Evolutionary conservation across 2,113 vertebrate species (phyloP).

Genomic region (Alexandromys fortis): DNA sequence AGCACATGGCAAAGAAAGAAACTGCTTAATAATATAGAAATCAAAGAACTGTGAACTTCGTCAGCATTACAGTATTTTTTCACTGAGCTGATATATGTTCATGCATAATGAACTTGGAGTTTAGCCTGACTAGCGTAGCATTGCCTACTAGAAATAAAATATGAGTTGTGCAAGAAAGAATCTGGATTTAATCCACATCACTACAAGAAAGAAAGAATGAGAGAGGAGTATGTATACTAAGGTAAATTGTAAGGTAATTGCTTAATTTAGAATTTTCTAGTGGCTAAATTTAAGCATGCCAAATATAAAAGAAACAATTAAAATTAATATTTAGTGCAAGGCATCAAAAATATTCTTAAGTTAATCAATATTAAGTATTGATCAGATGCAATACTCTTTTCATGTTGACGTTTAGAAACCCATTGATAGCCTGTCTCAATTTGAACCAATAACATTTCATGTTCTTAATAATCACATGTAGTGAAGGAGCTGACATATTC

Average conservation of each 20-base stretch:
- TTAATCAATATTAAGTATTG: conserved; percentile 29
- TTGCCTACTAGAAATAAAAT: conserved; percentile 25
- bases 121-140: not conserved
- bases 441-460: not conserved
- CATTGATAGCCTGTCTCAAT: not conserved
- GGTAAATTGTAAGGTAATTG: no score
- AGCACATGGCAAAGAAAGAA: not conserved
- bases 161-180: not conserved
- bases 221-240: no score
- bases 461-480: not conserved
- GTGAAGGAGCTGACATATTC: not conserved
- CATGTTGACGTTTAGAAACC: not conserved
- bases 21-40: not conserved
- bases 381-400: conserved; percentile 18
- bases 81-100: conserved; percentile 21
- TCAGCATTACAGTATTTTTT: not conserved
- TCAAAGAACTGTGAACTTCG: conserved; percentile 17
- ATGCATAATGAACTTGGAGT: conserved; percentile 40
- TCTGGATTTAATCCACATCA: not conserved
- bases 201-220: not conserved
- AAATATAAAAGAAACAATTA: conserved; percentile 5
- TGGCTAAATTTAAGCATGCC: conserved; percentile 20
- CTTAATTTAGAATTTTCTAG: not conserved
- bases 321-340: not conserved
- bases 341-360: not conserved